phyloP scores from a whole-genome alignment of 2,797 vertebrate species.

The Hyperoplus lanceolatus region DNA sequence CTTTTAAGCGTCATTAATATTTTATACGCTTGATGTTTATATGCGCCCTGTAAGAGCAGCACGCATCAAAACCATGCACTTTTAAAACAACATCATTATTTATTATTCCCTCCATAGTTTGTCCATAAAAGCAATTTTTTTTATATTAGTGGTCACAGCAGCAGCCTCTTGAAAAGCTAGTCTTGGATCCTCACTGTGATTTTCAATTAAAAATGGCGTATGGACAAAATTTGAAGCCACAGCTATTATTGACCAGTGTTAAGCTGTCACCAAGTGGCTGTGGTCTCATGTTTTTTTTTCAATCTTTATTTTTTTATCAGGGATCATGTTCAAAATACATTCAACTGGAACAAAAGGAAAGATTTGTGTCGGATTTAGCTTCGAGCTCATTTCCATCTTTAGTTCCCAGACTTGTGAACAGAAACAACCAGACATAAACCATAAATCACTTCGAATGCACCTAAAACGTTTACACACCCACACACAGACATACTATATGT shows the following conservation, averaged over 20 bases:
- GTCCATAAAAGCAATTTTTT: neutral
- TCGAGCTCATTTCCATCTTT: neutral
- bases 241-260: neutral
- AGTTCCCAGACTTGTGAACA: neutral
- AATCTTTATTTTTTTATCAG: neutral
- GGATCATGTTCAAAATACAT: neutral
- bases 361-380: neutral
- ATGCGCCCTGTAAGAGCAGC: slow-evolving; percentile 9
- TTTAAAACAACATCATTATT: neutral
- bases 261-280: neutral
- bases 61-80: neutral
- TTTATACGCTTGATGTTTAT: slow-evolving; percentile 2
- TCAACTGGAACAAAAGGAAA: neutral
- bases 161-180: neutral
- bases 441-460: too few species aligned
- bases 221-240: neutral
- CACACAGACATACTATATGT: too few species aligned
- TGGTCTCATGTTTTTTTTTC: neutral
- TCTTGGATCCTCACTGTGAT: neutral
- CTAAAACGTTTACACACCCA: too few species aligned
- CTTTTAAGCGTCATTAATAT: slow-evolving; percentile 18
- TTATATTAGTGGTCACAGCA: neutral
- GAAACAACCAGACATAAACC: too few species aligned
- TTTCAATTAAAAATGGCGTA: neutral
- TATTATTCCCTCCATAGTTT: neutral